Conservation (phyloP, 2,113 vertebrate genomes). For the Halichoeres trimaculatus region DNA sequence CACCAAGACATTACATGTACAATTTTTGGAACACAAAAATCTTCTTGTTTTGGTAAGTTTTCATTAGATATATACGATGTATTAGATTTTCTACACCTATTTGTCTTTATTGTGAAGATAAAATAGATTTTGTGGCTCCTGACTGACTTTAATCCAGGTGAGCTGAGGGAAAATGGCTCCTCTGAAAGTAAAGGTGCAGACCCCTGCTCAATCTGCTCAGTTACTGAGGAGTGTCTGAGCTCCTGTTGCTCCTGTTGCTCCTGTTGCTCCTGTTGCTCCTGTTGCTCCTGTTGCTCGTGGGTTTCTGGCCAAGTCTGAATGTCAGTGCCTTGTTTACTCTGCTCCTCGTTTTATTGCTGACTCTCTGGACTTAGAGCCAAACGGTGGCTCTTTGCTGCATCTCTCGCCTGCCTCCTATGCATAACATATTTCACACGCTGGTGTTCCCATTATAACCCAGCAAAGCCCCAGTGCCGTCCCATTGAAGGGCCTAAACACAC, state of each 20-base stretch:
- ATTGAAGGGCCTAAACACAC: slow-evolving; percentile 78
- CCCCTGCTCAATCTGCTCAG: slow-evolving; percentile 14
- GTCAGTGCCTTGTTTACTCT: slow-evolving; percentile 73
- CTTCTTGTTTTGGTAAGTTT: too few relatives aligned
- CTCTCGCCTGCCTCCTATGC: slow-evolving; percentile 73
- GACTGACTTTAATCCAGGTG: too few relatives aligned
- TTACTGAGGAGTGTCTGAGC: slow-evolving; percentile 7
- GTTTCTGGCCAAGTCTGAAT: slow-evolving; percentile 52
- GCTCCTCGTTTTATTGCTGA: slow-evolving; percentile 70
- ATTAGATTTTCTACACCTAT: too few relatives aligned
- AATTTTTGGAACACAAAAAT: too few relatives aligned
- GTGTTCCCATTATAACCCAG: slow-evolving; percentile 75
- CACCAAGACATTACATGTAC: too few relatives aligned
- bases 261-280: slow-evolving; percentile 40
- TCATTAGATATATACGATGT: too few relatives aligned
- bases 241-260: slow-evolving; percentile 39
- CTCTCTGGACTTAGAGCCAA: slow-evolving; percentile 73
- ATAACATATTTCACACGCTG: slow-evolving; percentile 82
- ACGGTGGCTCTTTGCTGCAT: slow-evolving; percentile 61
- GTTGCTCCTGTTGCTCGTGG: slow-evolving; percentile 40
- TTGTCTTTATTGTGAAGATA: too few relatives aligned
- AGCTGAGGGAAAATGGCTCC: too few relatives aligned
- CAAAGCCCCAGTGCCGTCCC: slow-evolving; percentile 63
- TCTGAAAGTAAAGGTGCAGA: too few relatives aligned
- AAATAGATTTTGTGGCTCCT: too few relatives aligned